Evolutionary conservation across 2,888 invertebrate species (phyloP).

Genomic region (Tetranychus truncatus): DNA sequence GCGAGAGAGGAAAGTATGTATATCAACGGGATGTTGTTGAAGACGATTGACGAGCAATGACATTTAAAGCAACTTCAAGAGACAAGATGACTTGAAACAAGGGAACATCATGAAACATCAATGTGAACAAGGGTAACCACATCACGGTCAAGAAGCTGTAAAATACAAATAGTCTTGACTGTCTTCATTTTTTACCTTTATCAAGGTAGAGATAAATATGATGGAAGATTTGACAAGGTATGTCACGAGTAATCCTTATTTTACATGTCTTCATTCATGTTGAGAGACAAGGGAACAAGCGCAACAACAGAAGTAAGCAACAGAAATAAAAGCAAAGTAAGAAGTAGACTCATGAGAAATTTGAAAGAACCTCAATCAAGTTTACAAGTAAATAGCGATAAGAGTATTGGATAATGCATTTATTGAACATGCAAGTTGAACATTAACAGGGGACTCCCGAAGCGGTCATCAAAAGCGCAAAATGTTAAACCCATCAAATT

Average conservation of each 20-base stretch:
- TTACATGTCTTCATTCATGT: neutral
- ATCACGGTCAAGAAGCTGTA: neutral
- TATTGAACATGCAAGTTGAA: no score
- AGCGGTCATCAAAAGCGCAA: no score
- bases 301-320: no score
- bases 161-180: neutral
- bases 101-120: slow-evolving; percentile 1
- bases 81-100: neutral
- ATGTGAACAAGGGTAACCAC: neutral
- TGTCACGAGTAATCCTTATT: neutral
- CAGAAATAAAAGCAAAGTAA: no score
- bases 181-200: neutral
- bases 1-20: neutral
- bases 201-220: neutral
- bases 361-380: no score
- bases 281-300: no score
- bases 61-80: neutral
- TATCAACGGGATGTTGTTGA: neutral
- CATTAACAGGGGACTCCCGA: no score
- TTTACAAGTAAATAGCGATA: no score
- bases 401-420: no score
- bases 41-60: slow-evolving; percentile 5
- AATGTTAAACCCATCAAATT: no score
- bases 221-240: neutral
- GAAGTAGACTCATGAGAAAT: no score